Evolutionary conservation across 1,140 invertebrate species (phyloP), one percentile per base, ranked within the genome.

Genomic region (Thaumatotibia leucotreta): DNA sequence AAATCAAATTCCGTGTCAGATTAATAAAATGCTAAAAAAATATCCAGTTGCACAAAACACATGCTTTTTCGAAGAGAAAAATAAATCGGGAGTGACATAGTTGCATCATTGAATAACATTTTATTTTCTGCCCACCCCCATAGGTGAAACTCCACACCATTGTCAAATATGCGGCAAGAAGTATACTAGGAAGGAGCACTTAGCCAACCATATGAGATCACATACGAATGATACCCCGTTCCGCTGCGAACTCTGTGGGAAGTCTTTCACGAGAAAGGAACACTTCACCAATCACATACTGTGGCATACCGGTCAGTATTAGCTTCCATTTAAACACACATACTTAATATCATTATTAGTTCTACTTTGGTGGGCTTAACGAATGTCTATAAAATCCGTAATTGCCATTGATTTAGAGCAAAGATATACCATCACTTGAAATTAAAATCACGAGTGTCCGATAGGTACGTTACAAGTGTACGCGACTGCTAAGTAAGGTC

Each of bases 261-360:
- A 97, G 92, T 95, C 95, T 45, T 97, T 97, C 88, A 97, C 96
- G 61, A 93, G 96, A 80, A 96, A 96, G 91, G 95, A 96, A 91
- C 95, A 96, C 86, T 95, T 96, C 91, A 96, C 95, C 93, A 96
- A 96, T 92, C 95, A 96, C 92, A 95, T 96, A 86, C 93, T 96
- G 93, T 96, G 95, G 94, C 95, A 96, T 83, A 96, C 95, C 70
- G 93, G 92, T 93, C 90, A 89, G 86, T 91, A 88, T 82, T 45
- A 24, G 71, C 49, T 77, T 77, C 66, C 61, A 67, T 73, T 70
- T 52, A 52, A 33, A 24, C 62, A 27, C 8, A 11, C 52, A 58
- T 31, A 29, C 22, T 3, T n/a, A 20, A 20, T 52, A 52, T 27
- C 10, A 58, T 58, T 70, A 61, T 63, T 14, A 45, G 17, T 8